Conservation (phyloP, 1,140 invertebrate genomes). For the Lamellibrachia luymesi region DNA sequence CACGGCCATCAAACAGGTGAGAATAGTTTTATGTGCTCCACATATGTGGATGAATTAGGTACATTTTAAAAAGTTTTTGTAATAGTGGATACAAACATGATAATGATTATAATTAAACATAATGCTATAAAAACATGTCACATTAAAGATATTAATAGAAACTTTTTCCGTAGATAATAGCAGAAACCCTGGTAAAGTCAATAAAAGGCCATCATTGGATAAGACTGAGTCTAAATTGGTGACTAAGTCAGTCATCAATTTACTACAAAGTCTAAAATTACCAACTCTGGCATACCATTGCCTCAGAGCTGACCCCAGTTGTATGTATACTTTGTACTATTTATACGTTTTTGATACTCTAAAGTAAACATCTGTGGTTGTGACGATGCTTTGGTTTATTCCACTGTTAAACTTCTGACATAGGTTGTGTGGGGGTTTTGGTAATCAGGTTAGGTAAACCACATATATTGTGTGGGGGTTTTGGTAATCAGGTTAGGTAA, state of each 20-base stretch:
- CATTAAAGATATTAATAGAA: no score
- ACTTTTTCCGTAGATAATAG: background rate
- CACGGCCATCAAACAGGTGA: conserved; percentile 38
- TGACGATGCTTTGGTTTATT: background rate
- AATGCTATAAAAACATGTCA: no score
- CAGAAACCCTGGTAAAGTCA: conserved; percentile 10
- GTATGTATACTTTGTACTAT: no score
- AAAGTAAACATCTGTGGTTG: background rate
- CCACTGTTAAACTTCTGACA: background rate
- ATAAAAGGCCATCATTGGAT: no score
- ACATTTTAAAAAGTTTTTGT: no score
- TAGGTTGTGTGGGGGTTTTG: background rate
- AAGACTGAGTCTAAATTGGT: background rate
- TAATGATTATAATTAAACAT: no score
- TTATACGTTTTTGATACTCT: background rate
- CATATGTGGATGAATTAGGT: background rate
- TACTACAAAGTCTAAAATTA: no score
- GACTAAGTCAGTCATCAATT: background rate
- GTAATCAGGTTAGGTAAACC: background rate
- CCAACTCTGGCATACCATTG: no score
- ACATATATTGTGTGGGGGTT: no score
- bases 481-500: background rate
- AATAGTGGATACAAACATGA: no score
- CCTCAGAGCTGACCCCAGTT: no score
- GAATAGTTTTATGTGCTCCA: background rate